Evolutionary conservation across 2,888 invertebrate genomes (phyloP), one percentile per base, ranked within the genome.

Genomic region (Minunthozetes semirufus): DNA sequence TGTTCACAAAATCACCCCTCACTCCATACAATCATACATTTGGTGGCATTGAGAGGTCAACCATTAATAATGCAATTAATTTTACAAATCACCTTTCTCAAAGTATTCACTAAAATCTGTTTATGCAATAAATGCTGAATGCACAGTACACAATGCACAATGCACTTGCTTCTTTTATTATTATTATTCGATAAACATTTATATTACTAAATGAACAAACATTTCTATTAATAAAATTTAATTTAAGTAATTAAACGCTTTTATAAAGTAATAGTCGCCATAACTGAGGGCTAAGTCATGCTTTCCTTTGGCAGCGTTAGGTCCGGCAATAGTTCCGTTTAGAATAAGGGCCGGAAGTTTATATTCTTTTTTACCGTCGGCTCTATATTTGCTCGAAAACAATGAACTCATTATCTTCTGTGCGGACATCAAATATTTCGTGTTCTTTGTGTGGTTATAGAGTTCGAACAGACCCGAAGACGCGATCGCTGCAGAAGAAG

Each of bases 191-290:
- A n/a, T n/a, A n/a, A n/a, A n/a, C n/a, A n/a, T n/a, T n/a, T n/a
- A n/a, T n/a, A n/a, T n/a, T n/a, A n/a, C n/a, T 33, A 33, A 4
- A 33, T 33, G 33, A 33, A 33, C 33, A 33, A 33, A 33, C 9
- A 33, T 33, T 33, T n/a, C n/a, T 33, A 33, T 33, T 48, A 56
- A 56, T 5, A 6, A 56, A 22, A 22, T 17, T 56, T 19, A 56
- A 56, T 3, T 4, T 8, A 70, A 17, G n/a, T 71, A 71, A 8
- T 19, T 1, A 53, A 71, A 27, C n/a, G 71, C 5, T 48, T 71
- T 48, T 13, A 42, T 17, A 22, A 17, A 71, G 48, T 71, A 71
- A n/a, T 48, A 71, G 15, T 71, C 71, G 8, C 50, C 71, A 42
- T 22, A 71, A 53, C 19, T 48, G 2, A 71, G 38, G 4, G 71